These are phyloP conservation scores for Phengaris alcon DNA, from an alignment of 2,888 invertebrate genomes.

Conservation along the genomic window DNA sequence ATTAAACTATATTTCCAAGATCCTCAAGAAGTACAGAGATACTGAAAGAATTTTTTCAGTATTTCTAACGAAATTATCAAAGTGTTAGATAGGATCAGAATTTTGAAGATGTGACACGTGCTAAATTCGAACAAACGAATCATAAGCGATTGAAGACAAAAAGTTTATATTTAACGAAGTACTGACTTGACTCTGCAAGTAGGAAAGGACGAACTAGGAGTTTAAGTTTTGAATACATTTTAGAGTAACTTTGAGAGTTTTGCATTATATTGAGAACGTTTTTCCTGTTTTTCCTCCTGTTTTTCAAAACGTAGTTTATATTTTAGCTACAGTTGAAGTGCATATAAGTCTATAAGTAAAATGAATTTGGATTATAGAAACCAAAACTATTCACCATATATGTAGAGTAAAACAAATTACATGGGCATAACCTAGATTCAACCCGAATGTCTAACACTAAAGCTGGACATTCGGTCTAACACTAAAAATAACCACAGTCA, in stretches of 20 bases:
- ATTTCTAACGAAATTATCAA: too few relatives aligned
- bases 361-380: neutral
- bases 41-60: too few relatives aligned
- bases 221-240: neutral
- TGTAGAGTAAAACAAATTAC: neutral
- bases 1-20: too few relatives aligned
- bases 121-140: neutral
- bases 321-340: neutral
- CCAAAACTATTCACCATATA: neutral
- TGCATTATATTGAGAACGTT: neutral
- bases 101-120: too few relatives aligned
- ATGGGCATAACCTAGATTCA: slow-evolving; percentile 6
- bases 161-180: neutral
- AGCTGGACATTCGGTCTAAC: neutral
- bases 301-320: too few relatives aligned
- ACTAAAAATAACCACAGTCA: neutral
- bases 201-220: neutral
- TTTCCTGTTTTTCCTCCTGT: too few relatives aligned
- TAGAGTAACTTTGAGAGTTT: neutral
- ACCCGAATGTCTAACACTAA: neutral
- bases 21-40: too few relatives aligned
- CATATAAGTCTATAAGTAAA: neutral
- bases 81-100: too few relatives aligned
- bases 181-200: neutral
- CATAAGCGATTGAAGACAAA: neutral